These are phyloP conservation scores for Cataglyphis livida DNA, from an alignment of 2,888 invertebrate genomes.

Conservation along the genomic window DNA sequence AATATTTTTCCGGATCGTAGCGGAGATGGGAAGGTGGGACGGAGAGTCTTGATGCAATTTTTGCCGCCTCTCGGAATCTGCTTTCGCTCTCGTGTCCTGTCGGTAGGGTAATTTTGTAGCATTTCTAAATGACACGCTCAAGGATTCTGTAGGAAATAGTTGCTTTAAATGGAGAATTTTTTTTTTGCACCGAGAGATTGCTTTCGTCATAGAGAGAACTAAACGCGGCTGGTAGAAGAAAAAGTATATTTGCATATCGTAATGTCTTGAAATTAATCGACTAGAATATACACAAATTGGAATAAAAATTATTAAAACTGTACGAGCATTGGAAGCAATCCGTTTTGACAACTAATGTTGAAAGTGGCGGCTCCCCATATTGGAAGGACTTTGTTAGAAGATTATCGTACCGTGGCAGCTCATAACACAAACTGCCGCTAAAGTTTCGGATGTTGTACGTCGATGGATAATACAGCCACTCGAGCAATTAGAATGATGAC, in stretches of 20 bases:
- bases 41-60: slow-evolving; percentile 71
- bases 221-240: background rate
- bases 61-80: slow-evolving; percentile 68
- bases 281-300: background rate
- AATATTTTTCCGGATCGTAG: slow-evolving; percentile 67
- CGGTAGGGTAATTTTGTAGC: slow-evolving; percentile 62
- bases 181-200: slow-evolving; percentile 3
- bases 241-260: background rate
- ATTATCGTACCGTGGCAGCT: slow-evolving; percentile 62
- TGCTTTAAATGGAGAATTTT: slow-evolving; percentile 46
- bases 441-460: slow-evolving; percentile 62
- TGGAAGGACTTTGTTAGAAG: slow-evolving; percentile 50
- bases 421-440: slow-evolving; percentile 66
- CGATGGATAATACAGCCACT: slow-evolving; percentile 62
- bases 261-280: background rate
- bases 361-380: slow-evolving; percentile 33
- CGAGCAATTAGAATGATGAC: slow-evolving; percentile 79
- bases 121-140: slow-evolving; percentile 46
- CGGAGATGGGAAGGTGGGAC: slow-evolving; percentile 36
- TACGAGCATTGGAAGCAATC: background rate
- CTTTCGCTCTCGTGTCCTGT: slow-evolving; percentile 58
- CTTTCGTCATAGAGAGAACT: background rate
- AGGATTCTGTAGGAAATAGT: slow-evolving; percentile 63
- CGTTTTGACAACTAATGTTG: slow-evolving; percentile 49
- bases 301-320: background rate